These are phyloP conservation scores for Penaeus indicus DNA, from an alignment of 1,140 invertebrate species.

Conservation along the genomic window DNA sequence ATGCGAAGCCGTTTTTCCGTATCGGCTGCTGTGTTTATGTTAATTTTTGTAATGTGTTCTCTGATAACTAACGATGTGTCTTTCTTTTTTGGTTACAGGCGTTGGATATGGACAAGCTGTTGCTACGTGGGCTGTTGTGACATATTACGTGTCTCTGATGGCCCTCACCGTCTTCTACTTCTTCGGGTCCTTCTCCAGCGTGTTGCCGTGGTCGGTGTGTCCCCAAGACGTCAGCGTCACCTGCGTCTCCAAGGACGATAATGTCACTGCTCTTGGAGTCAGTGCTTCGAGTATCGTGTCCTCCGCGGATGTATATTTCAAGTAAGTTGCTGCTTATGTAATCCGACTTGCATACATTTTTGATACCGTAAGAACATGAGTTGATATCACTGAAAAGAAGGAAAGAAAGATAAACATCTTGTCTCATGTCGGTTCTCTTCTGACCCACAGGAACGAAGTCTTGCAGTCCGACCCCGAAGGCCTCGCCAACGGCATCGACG, in stretches of 20 bases:
- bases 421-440: neutral
- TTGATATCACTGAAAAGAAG: neutral
- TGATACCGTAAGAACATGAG: neutral
- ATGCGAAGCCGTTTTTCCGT: too few relatives aligned
- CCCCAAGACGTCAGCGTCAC: constrained; percentile 67
- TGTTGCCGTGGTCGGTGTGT: constrained; percentile 84
- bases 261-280: constrained; percentile 6
- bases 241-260: constrained; percentile 39
- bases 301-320: constrained; percentile 61
- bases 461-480: constrained; percentile 44
- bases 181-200: constrained; percentile 77
- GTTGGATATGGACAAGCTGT: constrained; percentile 72
- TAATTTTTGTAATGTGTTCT: too few relatives aligned
- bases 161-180: constrained; percentile 89
- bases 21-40: too few relatives aligned
- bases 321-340: constrained; percentile 29
- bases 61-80: too few relatives aligned
- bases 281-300: constrained; percentile 37
- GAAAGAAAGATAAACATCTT: neutral
- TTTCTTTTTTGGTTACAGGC: constrained; percentile 67
- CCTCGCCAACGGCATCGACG: constrained; percentile 70
- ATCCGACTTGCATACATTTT: neutral
- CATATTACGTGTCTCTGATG: constrained; percentile 72
- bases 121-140: constrained; percentile 69
- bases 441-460: constrained; percentile 46